Percentiles rank a stretch among this genome's conserved stretches.
These are phyloP conservation scores for Rhagologus leucostigma DNA, from an alignment of 2,113 vertebrate species.

Conservation along the genomic window DNA sequence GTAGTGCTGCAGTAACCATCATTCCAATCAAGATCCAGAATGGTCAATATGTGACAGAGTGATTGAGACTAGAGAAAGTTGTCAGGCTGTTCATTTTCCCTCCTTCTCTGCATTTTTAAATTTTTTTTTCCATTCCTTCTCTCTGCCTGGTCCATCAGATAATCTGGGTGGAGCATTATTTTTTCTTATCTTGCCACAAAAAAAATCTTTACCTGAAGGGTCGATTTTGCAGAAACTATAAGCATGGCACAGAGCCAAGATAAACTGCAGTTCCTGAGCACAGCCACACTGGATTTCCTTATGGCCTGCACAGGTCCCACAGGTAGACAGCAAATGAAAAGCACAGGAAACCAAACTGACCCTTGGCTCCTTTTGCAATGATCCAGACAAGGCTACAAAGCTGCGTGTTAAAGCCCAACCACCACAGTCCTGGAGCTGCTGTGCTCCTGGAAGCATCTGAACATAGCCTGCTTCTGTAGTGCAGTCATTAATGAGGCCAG, in stretches of 20 bases:
- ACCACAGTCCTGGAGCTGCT: not conserved
- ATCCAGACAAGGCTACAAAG: not conserved
- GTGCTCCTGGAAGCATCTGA: not conserved
- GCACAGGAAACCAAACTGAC: not conserved
- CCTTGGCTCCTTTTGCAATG: not conserved
- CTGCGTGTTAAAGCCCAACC: not conserved
- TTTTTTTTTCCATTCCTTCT: not conserved
- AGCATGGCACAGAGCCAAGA: not conserved
- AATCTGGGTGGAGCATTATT: not conserved
- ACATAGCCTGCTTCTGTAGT: not conserved
- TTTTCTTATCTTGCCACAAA: not conserved
- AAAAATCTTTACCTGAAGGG: not conserved
- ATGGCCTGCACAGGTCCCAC: not conserved
- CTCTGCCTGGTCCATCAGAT: not conserved
- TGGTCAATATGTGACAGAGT: not conserved
- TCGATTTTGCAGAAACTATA: not conserved
- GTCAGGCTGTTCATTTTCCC: not conserved
- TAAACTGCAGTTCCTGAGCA: not conserved
- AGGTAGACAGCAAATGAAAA: not conserved
- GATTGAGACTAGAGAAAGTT: not conserved
- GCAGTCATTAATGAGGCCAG: not conserved
- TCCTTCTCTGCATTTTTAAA: not conserved
- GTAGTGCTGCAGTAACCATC: not conserved
- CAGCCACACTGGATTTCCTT: not conserved
- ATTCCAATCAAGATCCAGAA: not conserved